phyloP scores from a whole-genome alignment of 2,888 invertebrate genomes.

The Brachylomia viminalis region DNA sequence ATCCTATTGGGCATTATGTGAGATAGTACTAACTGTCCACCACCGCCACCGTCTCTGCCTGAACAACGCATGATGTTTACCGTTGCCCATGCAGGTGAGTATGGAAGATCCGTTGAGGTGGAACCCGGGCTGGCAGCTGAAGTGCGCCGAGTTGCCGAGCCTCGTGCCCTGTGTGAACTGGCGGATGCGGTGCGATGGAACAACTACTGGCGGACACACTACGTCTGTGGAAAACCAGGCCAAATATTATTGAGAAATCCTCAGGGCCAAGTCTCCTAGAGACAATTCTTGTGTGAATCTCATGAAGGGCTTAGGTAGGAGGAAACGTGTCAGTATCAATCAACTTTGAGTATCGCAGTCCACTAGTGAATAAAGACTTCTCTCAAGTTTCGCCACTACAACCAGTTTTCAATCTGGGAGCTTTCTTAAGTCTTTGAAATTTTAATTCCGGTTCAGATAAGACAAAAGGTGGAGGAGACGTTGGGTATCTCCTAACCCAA shows the following conservation, averaged over 20 bases:
- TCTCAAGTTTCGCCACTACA: not conserved
- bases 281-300: not conserved
- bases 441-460: too few relatives aligned
- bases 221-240: conserved; percentile 85
- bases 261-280: not conserved
- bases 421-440: not conserved
- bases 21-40: not conserved
- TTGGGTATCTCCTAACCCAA: too few relatives aligned
- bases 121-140: conserved; percentile 95
- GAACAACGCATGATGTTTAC: conserved; percentile 76
- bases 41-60: not conserved
- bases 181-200: conserved; percentile 91
- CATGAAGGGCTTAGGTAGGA: not conserved
- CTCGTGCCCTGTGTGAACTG: conserved; percentile 94
- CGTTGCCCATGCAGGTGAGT: conserved; percentile 95
- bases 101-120: conserved; percentile 94
- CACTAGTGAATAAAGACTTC: too few relatives aligned
- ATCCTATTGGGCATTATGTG: not conserved
- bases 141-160: conserved; percentile 93
- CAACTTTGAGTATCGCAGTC: not conserved
- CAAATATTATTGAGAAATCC: conserved; percentile 3
- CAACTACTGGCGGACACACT: conserved; percentile 91
- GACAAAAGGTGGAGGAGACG: too few relatives aligned
- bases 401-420: not conserved
- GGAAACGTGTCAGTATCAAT: not conserved